phyloP scores from a whole-genome alignment of 2,797 vertebrate genomes.

The Pelochelys cantorii region DNA sequence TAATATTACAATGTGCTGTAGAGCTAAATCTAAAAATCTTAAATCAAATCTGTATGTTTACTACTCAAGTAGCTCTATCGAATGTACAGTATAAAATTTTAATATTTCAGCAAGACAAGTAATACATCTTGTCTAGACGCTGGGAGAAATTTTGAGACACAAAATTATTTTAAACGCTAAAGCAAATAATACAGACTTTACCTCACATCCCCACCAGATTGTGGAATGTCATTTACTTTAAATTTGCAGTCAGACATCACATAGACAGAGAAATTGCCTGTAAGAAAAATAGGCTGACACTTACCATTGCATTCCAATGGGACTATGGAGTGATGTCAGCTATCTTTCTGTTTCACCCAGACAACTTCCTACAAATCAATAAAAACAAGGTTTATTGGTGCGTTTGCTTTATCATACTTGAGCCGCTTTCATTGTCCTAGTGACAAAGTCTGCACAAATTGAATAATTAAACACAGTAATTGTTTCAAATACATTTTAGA shows the following conservation, averaged over 20 bases:
- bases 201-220: conserved; percentile 59
- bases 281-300: conserved; percentile 73
- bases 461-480: conserved; percentile 72
- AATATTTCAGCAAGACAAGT: conserved; percentile 76
- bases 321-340: conserved; percentile 71
- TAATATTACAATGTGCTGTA: conserved; percentile 13
- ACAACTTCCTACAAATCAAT: conserved; percentile 79
- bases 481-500: conserved; percentile 61
- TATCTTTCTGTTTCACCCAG: conserved; percentile 60
- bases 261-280: conserved; percentile 68
- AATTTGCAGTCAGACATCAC: conserved; percentile 77
- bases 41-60: conserved; percentile 70
- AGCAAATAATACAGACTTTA: conserved; percentile 64
- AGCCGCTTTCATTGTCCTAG: conserved; percentile 57
- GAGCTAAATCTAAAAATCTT: conserved; percentile 55
- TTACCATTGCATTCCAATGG: conserved; percentile 67
- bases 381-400: conserved; percentile 75
- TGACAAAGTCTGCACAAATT: conserved; percentile 59
- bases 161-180: conserved; percentile 75
- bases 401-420: conserved; percentile 61
- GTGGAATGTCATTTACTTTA: conserved; percentile 77
- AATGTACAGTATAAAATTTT: conserved; percentile 61
- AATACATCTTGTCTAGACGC: conserved; percentile 81
- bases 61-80: conserved; percentile 43
- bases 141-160: conserved; percentile 70